Base-by-base conservation (phyloP, 2,113 vertebrate species). In the Butastur rufipennis region DNA sequence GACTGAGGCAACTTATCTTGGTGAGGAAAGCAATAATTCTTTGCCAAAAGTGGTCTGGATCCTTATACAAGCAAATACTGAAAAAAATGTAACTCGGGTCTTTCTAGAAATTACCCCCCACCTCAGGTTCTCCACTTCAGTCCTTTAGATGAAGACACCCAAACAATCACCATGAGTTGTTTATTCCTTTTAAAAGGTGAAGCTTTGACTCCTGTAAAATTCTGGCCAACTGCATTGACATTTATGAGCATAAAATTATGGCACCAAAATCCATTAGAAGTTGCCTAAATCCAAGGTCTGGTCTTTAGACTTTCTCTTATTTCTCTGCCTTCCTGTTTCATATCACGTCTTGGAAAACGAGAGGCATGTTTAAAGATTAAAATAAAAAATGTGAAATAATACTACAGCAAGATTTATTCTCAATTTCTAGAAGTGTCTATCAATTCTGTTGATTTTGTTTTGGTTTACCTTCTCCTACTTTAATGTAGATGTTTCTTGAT, bases 401-500 rank as follows among this genome's bases (percentile, higher is more conserved):
- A 89, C 15, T 40, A 67, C 21, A 86, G 12, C 16, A 40, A 78
- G 10, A 47, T 34, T 68, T 74, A 72, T 42, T 80, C 43, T 73
- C 45, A 78, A 8, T 31, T 84, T 45, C 22, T 59, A 22, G 5
- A 75, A 77, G 19, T 16, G 13, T n/a, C 45, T 89, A 75, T 32
- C 18, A 66, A 2, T 61, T 91, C 43, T 68, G n/a, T 34, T 73
- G 9, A 26, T 3, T 85, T 82, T 38, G 10, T 9, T 66, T 32
- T 62, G 7, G 11, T 97, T 95, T 98, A 99, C 99, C 99, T 99
- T 99, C 99, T 95, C 99, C 99, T 81, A 99, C 99, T 99, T 99
- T 99, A 98, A 99, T 99, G 94, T 99, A 99, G 98, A 99, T 98
- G 78, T 99, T 99, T 92, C 98, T 98, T 83, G 99, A 98, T 97